These are phyloP conservation scores for Chlorospingus semifuscus DNA, from an alignment of 2,797 vertebrate genomes.

Conservation along the genomic window DNA sequence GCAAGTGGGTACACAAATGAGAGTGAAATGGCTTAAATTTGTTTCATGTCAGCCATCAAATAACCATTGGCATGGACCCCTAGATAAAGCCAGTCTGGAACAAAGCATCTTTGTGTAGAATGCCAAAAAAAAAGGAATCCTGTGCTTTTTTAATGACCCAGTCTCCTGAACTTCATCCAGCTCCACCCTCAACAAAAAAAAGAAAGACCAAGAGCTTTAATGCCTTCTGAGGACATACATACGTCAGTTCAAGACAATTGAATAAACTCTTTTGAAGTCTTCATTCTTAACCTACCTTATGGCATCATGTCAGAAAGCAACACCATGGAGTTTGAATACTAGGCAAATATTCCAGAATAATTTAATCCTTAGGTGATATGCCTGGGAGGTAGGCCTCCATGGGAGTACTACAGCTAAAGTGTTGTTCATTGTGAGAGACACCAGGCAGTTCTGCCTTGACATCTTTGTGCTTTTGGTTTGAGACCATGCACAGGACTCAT, in stretches of 20 bases:
- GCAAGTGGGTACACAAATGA: background rate
- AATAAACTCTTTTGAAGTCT: constrained; percentile 6
- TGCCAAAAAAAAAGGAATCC: background rate
- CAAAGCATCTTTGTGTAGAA: background rate
- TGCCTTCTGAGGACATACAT: background rate
- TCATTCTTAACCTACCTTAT: background rate
- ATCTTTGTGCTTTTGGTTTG: background rate
- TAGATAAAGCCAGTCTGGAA: background rate
- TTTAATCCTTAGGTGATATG: background rate
- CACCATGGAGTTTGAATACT: background rate
- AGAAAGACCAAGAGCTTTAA: background rate
- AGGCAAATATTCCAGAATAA: background rate
- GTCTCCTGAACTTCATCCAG: background rate
- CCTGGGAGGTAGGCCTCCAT: background rate
- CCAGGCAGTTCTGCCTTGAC: background rate
- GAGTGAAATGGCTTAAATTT: background rate
- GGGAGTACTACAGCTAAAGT: background rate
- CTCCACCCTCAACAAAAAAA: background rate
- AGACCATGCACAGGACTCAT: rapidly evolving
- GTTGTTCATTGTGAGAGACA: background rate
- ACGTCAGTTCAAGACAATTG: background rate
- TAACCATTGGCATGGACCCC: background rate
- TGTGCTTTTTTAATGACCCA: background rate
- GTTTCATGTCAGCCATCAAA: background rate
- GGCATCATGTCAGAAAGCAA: background rate